Percentiles rank a stretch among this genome's conserved stretches.
Evolutionary conservation across 2,113 vertebrate genomes (phyloP).

Genomic region (Galbula dea): DNA sequence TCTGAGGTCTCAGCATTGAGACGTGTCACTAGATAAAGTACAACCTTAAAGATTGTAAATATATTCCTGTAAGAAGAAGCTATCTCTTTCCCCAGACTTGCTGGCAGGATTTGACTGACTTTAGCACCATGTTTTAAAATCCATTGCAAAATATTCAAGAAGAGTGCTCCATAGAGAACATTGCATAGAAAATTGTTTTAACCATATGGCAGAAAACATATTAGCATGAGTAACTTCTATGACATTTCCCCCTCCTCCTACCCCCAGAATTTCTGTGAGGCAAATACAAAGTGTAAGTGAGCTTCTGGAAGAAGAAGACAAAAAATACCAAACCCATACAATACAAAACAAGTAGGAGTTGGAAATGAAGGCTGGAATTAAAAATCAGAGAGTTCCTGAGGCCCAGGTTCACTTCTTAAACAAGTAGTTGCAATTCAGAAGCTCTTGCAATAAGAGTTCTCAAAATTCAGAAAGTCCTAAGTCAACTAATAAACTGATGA

Average conservation of each 20-base stretch:
- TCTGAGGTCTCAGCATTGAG: background rate
- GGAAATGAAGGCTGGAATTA: background rate
- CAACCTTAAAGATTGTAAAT: background rate
- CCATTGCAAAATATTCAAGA: background rate
- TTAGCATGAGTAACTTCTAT: slow-evolving; percentile 15
- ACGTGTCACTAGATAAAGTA: background rate
- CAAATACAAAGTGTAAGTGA: background rate
- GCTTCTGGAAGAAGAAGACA: background rate
- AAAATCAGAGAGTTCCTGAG: background rate
- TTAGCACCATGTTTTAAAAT: background rate
- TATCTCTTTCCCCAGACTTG: background rate
- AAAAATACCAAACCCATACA: too few relatives aligned
- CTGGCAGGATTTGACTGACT: slow-evolving; percentile 1
- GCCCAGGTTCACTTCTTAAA: background rate
- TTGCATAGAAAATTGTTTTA: slow-evolving; percentile 7
- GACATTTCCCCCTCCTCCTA: slow-evolving; percentile 15
- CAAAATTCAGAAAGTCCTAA: background rate
- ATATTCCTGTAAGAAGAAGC: background rate
- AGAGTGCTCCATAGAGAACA: background rate
- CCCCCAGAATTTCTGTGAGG: background rate
- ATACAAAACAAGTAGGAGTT: background rate
- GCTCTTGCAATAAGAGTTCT: background rate
- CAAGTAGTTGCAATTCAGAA: background rate
- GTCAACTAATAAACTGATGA: background rate
- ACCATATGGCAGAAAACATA: slow-evolving; percentile 40